Evolutionary conservation across 2,888 invertebrate species (phyloP).

Genomic region (Raillietiella orientalis): DNA sequence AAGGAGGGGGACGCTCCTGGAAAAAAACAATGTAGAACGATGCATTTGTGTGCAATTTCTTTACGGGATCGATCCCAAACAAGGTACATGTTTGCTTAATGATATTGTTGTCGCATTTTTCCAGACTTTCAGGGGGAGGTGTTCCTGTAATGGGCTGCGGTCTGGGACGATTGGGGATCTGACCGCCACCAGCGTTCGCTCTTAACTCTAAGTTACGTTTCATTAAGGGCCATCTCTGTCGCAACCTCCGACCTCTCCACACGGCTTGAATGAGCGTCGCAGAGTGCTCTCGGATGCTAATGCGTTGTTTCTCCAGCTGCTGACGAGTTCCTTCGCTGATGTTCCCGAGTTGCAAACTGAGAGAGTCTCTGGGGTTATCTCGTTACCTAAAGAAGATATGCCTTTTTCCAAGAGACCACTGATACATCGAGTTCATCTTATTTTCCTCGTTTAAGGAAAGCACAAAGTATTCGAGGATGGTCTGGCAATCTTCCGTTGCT

Average conservation of each 20-base stretch:
- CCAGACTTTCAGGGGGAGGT: conserved; percentile 36
- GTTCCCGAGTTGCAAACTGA: neutral
- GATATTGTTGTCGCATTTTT: conserved; percentile 57
- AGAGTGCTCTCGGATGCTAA: conserved; percentile 37
- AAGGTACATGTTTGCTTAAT: conserved; percentile 66
- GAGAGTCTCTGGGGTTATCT: too few species aligned
- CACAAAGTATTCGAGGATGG: conserved; percentile 32
- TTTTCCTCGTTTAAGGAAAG: conserved; percentile 10
- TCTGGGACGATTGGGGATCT: conserved; percentile 22
- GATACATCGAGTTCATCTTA: conserved; percentile 22
- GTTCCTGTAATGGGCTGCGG: conserved; percentile 72
- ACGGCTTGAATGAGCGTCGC: conserved; percentile 48
- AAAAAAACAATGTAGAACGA: conserved; percentile 7
- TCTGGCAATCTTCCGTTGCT: conserved; percentile 30
- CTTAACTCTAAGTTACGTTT: conserved; percentile 13
- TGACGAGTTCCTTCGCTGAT: conserved; percentile 62
- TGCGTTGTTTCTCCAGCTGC: conserved; percentile 48
- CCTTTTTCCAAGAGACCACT: conserved; percentile 69
- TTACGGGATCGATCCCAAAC: conserved; percentile 56
- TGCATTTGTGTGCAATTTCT: conserved; percentile 8
- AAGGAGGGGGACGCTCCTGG: conserved; percentile 62
- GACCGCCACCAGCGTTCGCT: conserved; percentile 1
- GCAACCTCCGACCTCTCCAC: conserved; percentile 47
- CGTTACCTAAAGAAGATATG: conserved; percentile 61
- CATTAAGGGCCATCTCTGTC: conserved; percentile 27